Evolutionary conservation across 2,888 invertebrate species (phyloP).

Genomic region (Suillia variegata): DNA sequence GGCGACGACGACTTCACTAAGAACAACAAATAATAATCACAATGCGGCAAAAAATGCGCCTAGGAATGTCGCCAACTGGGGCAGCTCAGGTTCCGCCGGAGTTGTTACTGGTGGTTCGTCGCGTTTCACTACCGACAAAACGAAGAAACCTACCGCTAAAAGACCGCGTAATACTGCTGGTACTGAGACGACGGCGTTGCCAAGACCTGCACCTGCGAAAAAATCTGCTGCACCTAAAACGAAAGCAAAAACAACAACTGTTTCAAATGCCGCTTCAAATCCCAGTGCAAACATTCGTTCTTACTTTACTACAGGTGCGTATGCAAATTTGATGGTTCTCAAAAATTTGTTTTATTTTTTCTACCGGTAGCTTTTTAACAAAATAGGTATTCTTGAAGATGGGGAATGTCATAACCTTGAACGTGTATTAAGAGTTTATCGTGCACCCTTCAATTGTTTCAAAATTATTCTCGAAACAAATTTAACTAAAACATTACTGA

Average conservation of each 20-base stretch:
- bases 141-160: neutral
- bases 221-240: slow-evolving; percentile 8
- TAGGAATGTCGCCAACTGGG: neutral
- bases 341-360: neutral
- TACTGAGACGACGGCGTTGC: too few relatives aligned
- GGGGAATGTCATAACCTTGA: too few relatives aligned
- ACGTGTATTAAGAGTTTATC: too few relatives aligned
- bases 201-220: too few relatives aligned
- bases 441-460: too few relatives aligned
- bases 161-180: neutral
- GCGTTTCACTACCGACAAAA: too few relatives aligned
- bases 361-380: neutral
- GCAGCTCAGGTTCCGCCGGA: neutral
- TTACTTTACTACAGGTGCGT: slow-evolving; percentile 33
- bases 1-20: neutral
- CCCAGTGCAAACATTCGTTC: slow-evolving; percentile 34
- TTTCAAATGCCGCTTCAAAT: too few relatives aligned
- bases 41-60: too few relatives aligned
- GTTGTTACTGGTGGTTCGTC: neutral
- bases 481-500: too few relatives aligned
- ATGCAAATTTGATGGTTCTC: neutral
- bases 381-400: too few relatives aligned
- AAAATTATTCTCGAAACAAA: too few relatives aligned
- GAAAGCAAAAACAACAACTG: slow-evolving; percentile 7
- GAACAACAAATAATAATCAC: neutral